These are phyloP conservation scores for Brachyhypopomus occidentalis DNA, from an alignment of 2,113 vertebrate genomes.

Conservation along the genomic window DNA sequence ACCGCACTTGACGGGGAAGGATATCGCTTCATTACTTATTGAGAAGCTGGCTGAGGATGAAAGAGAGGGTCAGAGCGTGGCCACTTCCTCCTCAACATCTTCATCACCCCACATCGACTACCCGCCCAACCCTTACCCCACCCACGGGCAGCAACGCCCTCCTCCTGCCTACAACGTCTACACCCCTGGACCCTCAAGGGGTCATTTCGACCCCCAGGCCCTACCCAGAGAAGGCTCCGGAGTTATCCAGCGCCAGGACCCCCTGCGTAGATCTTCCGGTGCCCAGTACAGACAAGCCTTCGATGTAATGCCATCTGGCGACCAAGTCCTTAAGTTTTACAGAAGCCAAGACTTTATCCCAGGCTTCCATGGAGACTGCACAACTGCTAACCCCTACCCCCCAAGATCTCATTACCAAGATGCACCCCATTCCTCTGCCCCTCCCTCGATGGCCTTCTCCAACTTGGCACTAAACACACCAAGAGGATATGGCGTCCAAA, in stretches of 20 bases:
- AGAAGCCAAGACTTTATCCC: conserved; percentile 54
- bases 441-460: conserved; percentile 52
- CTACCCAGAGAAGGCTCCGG: conserved; percentile 19
- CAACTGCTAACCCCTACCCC: conserved; percentile 55
- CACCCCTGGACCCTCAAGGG: conserved; percentile 57
- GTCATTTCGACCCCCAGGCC: conserved; percentile 38
- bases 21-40: conserved; percentile 60
- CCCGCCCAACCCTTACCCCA: conserved; percentile 58
- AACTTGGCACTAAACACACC: conserved; percentile 52
- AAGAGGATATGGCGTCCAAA: conserved; percentile 47
- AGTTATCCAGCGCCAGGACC: conserved; percentile 56
- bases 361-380: conserved; percentile 46
- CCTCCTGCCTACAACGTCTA: conserved; percentile 55
- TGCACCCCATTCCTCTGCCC: conserved; percentile 40
- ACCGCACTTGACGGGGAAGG: conserved; percentile 52
- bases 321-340: conserved; percentile 65
- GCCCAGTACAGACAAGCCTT: conserved; percentile 65
- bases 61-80: conserved; percentile 40
- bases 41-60: conserved; percentile 60
- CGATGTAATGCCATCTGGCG: conserved; percentile 65
- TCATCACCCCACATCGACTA: conserved; percentile 52
- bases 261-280: conserved; percentile 56
- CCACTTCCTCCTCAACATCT: conserved; percentile 41
- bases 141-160: conserved; percentile 67
- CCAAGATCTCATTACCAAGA: conserved; percentile 51